phyloP scores from a whole-genome alignment of 2,888 invertebrate genomes.

The Lasioglossum marginatum region DNA sequence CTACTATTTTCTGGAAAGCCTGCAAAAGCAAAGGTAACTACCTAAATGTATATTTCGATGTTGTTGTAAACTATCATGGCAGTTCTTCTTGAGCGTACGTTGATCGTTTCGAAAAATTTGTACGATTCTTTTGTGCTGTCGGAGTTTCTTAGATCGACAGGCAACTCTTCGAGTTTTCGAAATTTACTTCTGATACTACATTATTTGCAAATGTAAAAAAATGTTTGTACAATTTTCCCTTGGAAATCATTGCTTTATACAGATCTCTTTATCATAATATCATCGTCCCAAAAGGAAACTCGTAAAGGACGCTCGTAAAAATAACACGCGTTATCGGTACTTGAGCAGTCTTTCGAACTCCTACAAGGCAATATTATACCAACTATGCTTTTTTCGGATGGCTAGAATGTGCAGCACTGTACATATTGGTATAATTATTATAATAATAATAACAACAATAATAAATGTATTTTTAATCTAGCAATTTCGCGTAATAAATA shows the following conservation, averaged over 20 bases:
- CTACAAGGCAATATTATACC: background rate
- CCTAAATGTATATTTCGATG: background rate
- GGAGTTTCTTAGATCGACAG: background rate
- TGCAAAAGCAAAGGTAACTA: background rate
- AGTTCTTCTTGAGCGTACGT: background rate
- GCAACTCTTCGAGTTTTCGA: background rate
- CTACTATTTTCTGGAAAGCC: background rate
- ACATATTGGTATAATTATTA: background rate
- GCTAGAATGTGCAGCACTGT: background rate
- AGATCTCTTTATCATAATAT: background rate
- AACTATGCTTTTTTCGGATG: background rate
- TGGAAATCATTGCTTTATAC: conserved; percentile 1
- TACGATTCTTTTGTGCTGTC: background rate
- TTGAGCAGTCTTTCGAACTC: conserved; percentile 41
- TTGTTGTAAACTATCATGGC: background rate
- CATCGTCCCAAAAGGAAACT: conserved; percentile 13
- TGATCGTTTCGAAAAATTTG: background rate
- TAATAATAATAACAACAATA: background rate
- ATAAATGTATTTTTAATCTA: background rate
- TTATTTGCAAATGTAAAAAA: conserved; percentile 14
- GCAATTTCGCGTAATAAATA: conserved; percentile 33
- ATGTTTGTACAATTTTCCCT: background rate
- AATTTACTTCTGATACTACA: background rate
- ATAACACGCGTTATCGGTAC: conserved; percentile 20
- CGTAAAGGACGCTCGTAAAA: background rate